Conservation (phyloP, 2,113 vertebrate species). For the Marmota monax region DNA sequence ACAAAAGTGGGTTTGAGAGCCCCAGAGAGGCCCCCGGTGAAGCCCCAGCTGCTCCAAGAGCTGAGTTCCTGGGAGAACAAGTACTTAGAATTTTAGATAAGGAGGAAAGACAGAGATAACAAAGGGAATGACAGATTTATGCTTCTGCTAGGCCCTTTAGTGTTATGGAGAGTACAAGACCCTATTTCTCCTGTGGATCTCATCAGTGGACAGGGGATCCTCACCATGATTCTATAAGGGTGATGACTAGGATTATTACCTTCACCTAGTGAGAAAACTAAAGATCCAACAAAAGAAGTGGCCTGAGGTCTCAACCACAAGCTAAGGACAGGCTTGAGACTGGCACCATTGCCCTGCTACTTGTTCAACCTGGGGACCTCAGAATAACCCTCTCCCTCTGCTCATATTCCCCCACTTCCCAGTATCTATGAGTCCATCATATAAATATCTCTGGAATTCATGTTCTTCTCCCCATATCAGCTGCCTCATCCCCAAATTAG, state of each 20-base stretch:
- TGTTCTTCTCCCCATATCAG: neutral
- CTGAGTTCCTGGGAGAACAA: neutral
- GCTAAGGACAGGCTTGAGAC: neutral
- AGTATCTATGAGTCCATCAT: neutral
- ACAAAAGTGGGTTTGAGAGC: conserved; percentile 65
- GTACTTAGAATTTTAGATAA: neutral
- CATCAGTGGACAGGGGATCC: neutral
- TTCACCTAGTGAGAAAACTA: neutral
- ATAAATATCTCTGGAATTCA: neutral
- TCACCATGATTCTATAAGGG: neutral
- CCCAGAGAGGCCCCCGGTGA: neutral
- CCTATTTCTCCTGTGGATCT: neutral
- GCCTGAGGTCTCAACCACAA: neutral
- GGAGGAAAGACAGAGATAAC: neutral
- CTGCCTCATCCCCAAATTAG: neutral
- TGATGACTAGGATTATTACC: neutral
- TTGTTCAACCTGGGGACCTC: neutral
- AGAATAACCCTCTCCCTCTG: neutral
- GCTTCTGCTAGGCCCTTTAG: neutral
- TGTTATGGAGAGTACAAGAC: neutral
- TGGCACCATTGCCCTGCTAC: neutral
- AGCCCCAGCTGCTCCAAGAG: neutral
- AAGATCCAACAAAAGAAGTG: neutral
- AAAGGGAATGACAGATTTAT: neutral
- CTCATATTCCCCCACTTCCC: neutral